A percentile compares a stretch with the other conserved stretches of the same genome.
These are phyloP conservation scores for Macrocentrus cingulum DNA, from an alignment of 1,140 invertebrate genomes.

Conservation along the genomic window DNA sequence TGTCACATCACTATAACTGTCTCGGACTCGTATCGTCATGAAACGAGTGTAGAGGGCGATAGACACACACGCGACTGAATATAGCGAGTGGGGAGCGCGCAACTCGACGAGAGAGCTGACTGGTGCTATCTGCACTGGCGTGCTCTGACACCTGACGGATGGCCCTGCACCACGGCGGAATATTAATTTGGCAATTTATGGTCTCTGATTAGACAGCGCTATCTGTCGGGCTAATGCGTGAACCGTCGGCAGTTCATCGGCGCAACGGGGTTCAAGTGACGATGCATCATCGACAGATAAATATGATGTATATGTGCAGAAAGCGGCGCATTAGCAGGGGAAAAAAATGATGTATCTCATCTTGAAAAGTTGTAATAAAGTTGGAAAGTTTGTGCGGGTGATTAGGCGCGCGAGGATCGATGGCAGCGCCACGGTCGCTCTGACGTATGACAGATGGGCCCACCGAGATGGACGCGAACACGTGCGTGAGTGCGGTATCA, in stretches of 20 bases:
- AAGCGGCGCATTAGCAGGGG: too few relatives aligned
- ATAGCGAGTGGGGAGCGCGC: too few relatives aligned
- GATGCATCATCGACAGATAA: not conserved
- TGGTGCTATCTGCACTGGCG: slow-evolving; percentile 46
- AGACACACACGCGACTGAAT: too few relatives aligned
- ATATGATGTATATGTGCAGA: not conserved
- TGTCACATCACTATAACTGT: not conserved
- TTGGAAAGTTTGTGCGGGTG: slow-evolving; percentile 18
- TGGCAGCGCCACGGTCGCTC: slow-evolving; percentile 30
- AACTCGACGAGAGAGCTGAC: too few relatives aligned
- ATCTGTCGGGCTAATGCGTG: slow-evolving; percentile 54
- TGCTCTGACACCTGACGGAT: slow-evolving; percentile 58
- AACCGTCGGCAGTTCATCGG: slow-evolving; percentile 53
- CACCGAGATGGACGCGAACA: slow-evolving; percentile 44
- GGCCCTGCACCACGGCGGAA: slow-evolving; percentile 49
- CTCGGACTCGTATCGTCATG: too few relatives aligned
- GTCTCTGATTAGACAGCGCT: slow-evolving; percentile 54
- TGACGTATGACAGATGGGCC: slow-evolving; percentile 54
- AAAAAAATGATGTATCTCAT: not conserved
- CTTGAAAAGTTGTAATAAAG: slow-evolving; percentile 14
- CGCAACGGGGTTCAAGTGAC: slow-evolving; percentile 18
- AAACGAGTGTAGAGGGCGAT: too few relatives aligned
- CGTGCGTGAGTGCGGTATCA: slow-evolving; percentile 47
- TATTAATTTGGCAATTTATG: slow-evolving; percentile 61
- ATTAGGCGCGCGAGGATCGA: slow-evolving; percentile 18